Conservation (phyloP, 2,888 invertebrate genomes). For the Diaperis boleti region DNA sequence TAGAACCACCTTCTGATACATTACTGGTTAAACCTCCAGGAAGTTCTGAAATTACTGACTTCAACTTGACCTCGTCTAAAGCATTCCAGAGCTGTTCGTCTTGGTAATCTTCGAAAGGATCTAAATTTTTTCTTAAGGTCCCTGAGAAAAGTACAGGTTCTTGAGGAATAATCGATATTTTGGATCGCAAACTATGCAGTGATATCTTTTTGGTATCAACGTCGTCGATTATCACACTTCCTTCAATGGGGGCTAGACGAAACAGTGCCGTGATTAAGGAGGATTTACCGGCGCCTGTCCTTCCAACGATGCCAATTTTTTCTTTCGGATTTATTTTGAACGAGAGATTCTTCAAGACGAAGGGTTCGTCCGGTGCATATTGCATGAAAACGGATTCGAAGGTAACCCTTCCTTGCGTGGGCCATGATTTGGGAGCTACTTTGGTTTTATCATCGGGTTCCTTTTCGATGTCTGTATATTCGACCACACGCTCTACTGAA, state of each 20-base stretch:
- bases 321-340: slow-evolving; percentile 72
- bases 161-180: slow-evolving; percentile 87
- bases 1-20: slow-evolving; percentile 70
- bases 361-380: neutral
- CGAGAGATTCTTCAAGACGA: slow-evolving; percentile 78
- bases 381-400: neutral
- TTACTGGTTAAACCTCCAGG: slow-evolving; percentile 56
- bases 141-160: slow-evolving; percentile 90
- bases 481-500: slow-evolving; percentile 88
- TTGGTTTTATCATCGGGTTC: slow-evolving; percentile 55
- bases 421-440: slow-evolving; percentile 66
- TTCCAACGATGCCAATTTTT: slow-evolving; percentile 83
- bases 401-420: neutral
- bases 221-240: slow-evolving; percentile 84
- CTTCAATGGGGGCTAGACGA: slow-evolving; percentile 82
- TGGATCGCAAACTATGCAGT: slow-evolving; percentile 68
- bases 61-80: slow-evolving; percentile 85
- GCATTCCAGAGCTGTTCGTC: slow-evolving; percentile 87
- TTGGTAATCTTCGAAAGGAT: slow-evolving; percentile 85
- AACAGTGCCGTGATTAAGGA: slow-evolving; percentile 84
- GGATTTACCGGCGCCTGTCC: slow-evolving; percentile 87
- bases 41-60: slow-evolving; percentile 74
- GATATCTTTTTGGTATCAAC: slow-evolving; percentile 64
- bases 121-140: slow-evolving; percentile 87
- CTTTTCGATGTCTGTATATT: slow-evolving; percentile 77